Evolutionary conservation across 1,140 invertebrate species (phyloP).

Genomic region (Bicyclus anynana): DNA sequence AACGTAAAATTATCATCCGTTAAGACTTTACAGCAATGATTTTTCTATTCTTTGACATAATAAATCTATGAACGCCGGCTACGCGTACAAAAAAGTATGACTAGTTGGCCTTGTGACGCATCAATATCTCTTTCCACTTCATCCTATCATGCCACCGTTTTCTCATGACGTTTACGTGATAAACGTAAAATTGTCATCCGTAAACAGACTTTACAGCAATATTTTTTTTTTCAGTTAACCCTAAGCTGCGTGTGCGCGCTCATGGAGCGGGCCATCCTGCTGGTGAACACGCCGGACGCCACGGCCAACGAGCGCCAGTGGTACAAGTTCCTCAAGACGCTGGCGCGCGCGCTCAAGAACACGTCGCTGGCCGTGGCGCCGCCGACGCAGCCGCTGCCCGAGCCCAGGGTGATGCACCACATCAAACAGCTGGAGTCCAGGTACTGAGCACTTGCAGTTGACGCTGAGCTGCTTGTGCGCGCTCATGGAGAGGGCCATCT

Average conservation of each 20-base stretch:
- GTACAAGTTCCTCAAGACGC: slow-evolving; percentile 63
- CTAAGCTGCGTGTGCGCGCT: slow-evolving; percentile 56
- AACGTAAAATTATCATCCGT: too few relatives aligned
- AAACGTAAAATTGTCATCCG: too few relatives aligned
- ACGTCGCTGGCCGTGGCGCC: slow-evolving; percentile 40
- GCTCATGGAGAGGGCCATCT: slow-evolving; percentile 46
- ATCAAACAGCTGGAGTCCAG: slow-evolving; percentile 56
- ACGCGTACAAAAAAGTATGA: too few relatives aligned
- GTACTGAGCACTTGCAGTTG: too few relatives aligned
- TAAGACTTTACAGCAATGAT: too few relatives aligned
- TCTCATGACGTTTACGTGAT: too few relatives aligned
- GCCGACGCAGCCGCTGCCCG: slow-evolving; percentile 39
- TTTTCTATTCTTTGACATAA: too few relatives aligned
- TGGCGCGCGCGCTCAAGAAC: slow-evolving; percentile 54
- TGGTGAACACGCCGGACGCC: slow-evolving; percentile 58
- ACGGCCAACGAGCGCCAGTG: slow-evolving; percentile 62
- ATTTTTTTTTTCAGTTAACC: slow-evolving; percentile 44
- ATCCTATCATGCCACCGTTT: too few relatives aligned
- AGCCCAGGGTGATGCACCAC: slow-evolving; percentile 40
- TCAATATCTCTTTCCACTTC: too few relatives aligned
- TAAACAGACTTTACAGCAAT: too few relatives aligned
- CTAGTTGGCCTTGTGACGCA: too few relatives aligned
- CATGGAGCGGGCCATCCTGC: slow-evolving; percentile 43
- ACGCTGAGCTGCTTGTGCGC: slow-evolving; percentile 57
- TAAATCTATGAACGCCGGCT: too few relatives aligned